Evolutionary conservation across 1,140 invertebrate species (phyloP).

Genomic region (Drosophila ironensis): DNA sequence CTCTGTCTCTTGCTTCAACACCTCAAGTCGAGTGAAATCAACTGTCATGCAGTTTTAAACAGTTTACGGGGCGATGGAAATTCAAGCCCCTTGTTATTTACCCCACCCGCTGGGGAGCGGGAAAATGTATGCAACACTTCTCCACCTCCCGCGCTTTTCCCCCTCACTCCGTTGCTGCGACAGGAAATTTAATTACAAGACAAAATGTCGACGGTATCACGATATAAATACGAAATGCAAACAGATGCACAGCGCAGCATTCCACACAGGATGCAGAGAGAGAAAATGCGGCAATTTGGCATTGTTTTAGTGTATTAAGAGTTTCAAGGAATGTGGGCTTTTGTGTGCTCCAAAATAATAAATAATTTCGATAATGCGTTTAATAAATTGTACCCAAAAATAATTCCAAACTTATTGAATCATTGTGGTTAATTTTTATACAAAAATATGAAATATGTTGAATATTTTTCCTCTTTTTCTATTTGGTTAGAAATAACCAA

Average conservation of each 20-base stretch:
- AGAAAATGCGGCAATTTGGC: neutral
- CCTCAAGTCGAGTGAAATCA: slow-evolving; percentile 67
- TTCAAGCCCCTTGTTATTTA: neutral
- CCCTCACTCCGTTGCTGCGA: slow-evolving; percentile 2
- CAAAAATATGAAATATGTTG: too few relatives aligned
- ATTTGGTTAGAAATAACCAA: too few relatives aligned
- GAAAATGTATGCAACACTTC: slow-evolving; percentile 40
- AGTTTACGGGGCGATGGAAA: slow-evolving; percentile 68
- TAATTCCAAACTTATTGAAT: too few relatives aligned
- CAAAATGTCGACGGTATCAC: slow-evolving; percentile 66
- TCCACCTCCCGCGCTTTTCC: slow-evolving; percentile 2
- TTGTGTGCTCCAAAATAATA: too few relatives aligned
- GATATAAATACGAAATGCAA: slow-evolving; percentile 64
- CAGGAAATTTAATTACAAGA: slow-evolving; percentile 72
- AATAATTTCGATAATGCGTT: too few relatives aligned
- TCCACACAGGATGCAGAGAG: neutral
- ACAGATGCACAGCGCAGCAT: slow-evolving; percentile 9
- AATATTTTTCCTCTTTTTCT: too few relatives aligned
- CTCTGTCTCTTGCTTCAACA: slow-evolving; percentile 35
- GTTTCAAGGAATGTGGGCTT: too few relatives aligned
- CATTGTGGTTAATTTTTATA: too few relatives aligned
- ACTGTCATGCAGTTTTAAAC: slow-evolving; percentile 74
- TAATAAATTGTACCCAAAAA: too few relatives aligned
- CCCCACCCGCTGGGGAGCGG: neutral
- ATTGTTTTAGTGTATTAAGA: too few relatives aligned